Evolutionary conservation across 2,113 vertebrate genomes (phyloP).

Genomic region (Ceyx melanurus): DNA sequence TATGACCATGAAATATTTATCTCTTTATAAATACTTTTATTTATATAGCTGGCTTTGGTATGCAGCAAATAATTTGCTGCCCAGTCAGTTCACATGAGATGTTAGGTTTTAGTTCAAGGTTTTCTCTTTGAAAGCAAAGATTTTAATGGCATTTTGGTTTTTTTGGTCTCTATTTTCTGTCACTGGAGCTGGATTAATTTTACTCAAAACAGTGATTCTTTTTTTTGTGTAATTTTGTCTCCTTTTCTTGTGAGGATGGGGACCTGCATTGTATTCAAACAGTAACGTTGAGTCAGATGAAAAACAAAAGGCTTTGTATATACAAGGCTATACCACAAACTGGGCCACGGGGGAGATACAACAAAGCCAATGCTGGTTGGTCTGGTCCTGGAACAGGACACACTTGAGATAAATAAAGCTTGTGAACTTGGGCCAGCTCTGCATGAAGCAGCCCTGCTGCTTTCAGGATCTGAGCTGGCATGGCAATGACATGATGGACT

Average conservation of each 20-base stretch:
- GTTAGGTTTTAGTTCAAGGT: neutral
- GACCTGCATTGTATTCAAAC: neutral
- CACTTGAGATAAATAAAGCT: neutral
- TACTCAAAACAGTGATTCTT: neutral
- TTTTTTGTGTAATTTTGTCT: neutral
- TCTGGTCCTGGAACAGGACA: neutral
- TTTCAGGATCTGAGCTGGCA: neutral
- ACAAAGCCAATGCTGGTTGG: neutral
- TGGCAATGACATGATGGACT: rapidly evolving
- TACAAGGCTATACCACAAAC: rapidly evolving
- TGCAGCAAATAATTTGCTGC: neutral
- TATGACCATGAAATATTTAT: neutral
- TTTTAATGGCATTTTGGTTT: neutral
- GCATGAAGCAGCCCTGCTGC: neutral
- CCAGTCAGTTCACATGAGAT: neutral
- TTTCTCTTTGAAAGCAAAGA: neutral
- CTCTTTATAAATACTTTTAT: constrained; percentile 1
- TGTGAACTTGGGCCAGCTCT: neutral
- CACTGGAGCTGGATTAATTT: neutral
- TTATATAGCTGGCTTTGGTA: neutral
- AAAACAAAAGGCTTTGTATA: neutral
- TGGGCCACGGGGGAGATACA: neutral
- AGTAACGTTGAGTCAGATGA: neutral
- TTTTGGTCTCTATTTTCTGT: neutral
- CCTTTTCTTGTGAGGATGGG: rapidly evolving